Percentiles rank a stretch among this genome's conserved stretches.
Conservation (phyloP, 2,113 vertebrate species). For the Helogale parvula region DNA sequence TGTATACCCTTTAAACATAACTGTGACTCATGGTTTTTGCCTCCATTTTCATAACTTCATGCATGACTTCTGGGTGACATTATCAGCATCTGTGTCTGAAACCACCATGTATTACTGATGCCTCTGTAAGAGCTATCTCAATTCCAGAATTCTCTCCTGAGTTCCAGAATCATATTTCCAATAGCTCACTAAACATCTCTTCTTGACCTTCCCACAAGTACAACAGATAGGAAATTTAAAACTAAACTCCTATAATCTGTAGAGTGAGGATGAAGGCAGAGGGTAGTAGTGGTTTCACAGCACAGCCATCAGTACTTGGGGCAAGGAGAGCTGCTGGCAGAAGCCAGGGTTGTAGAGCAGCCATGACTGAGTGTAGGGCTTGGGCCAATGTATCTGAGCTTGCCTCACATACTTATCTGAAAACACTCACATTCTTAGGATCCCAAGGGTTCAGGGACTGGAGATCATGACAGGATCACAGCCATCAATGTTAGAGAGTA, state of each 20-base stretch:
- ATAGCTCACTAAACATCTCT: background rate
- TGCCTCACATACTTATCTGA: background rate
- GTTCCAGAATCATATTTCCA: background rate
- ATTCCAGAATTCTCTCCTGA: background rate
- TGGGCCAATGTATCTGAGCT: background rate
- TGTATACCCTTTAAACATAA: background rate
- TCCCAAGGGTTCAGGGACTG: background rate
- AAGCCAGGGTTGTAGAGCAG: background rate
- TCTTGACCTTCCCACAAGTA: background rate
- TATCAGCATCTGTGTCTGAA: background rate
- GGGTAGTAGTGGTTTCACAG: background rate
- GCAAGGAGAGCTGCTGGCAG: background rate
- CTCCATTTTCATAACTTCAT: background rate
- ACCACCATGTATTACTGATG: background rate
- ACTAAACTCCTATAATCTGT: background rate
- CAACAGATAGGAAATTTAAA: conserved; percentile 10
- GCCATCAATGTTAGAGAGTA: background rate
- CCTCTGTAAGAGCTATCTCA: background rate
- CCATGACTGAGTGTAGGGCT: background rate
- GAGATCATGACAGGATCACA: background rate
- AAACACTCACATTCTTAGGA: background rate
- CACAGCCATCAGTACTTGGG: background rate
- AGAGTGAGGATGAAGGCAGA: background rate
- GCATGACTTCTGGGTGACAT: background rate
- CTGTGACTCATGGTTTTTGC: background rate